phyloP scores from a whole-genome alignment of 2,113 vertebrate genomes.

The Engraulis encrasicolus region DNA sequence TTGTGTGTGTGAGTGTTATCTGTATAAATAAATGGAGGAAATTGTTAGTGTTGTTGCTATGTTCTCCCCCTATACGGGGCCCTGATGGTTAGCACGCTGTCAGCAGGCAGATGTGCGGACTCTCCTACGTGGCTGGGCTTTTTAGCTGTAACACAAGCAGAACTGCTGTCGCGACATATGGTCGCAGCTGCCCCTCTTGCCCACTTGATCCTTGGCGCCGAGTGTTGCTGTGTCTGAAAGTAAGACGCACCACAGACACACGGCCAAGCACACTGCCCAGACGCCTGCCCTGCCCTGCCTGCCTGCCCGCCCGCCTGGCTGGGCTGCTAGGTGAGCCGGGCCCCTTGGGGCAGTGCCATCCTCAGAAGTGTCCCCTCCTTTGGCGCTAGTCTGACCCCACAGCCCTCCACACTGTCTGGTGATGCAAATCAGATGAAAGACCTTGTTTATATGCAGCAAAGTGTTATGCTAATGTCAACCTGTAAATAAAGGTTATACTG shows the following conservation, averaged over 20 bases:
- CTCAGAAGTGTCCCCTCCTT: background rate
- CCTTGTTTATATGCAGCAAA: background rate
- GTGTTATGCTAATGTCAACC: background rate
- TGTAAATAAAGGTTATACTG: background rate
- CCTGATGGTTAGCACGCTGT: background rate
- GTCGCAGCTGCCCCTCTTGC: conserved; percentile 14
- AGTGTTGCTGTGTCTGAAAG: conserved; percentile 9
- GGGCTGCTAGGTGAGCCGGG: background rate
- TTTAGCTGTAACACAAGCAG: conserved; percentile 17
- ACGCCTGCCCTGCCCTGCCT: too few species aligned
- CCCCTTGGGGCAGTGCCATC: background rate
- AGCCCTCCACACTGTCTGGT: background rate
- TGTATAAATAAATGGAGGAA: background rate
- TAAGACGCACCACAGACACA: background rate
- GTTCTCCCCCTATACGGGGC: background rate
- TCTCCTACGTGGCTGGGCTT: background rate
- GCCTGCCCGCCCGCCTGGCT: too few species aligned
- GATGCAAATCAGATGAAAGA: background rate
- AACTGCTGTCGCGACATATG: conserved; percentile 16
- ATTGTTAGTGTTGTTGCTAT: background rate
- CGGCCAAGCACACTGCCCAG: background rate
- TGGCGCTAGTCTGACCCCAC: background rate
- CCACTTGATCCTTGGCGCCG: conserved; percentile 6
- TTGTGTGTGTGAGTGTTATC: background rate
- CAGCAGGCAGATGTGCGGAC: background rate